phyloP scores from a whole-genome alignment of 2,888 invertebrate species.

The Drosophila atroscutellata region DNA sequence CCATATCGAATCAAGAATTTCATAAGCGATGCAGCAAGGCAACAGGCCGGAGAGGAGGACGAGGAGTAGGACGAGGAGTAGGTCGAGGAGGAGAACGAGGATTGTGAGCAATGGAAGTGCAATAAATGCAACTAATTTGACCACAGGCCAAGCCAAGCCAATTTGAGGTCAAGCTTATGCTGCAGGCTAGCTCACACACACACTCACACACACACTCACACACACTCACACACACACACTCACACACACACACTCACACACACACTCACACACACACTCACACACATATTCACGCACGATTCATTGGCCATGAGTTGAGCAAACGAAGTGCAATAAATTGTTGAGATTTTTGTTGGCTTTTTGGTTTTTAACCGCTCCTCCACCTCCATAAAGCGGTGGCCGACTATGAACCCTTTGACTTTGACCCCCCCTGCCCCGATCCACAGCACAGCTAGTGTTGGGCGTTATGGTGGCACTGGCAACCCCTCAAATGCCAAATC shows the following conservation, averaged over 20 bases:
- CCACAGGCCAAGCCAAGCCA: conserved; percentile 29
- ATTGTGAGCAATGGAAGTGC: conserved; percentile 1
- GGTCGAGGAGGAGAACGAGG: neutral
- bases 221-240: neutral
- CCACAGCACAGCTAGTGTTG: neutral
- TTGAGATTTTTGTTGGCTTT: conserved; percentile 47
- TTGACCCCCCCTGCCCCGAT: neutral
- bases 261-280: conserved; percentile 1
- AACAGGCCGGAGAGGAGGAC: neutral
- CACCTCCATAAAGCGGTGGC: conserved; percentile 4
- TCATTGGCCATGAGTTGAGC: conserved; percentile 26
- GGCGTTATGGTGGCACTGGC: conserved; percentile 6
- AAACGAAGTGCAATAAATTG: conserved; percentile 58
- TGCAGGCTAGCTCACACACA: neutral
- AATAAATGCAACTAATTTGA: conserved; percentile 49
- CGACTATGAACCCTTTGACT: conserved; percentile 36
- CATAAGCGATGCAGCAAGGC: neutral
- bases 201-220: conserved; percentile 2
- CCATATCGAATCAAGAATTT: neutral
- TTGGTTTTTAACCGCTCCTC: conserved; percentile 7
- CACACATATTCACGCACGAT: neutral
- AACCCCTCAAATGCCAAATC: conserved; percentile 39
- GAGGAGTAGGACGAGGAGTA: neutral
- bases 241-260: conserved; percentile 1
- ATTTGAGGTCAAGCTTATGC: conserved; percentile 21